Base-by-base conservation (phyloP, 2,113 vertebrate genomes). In the Sardina pilchardus region DNA sequence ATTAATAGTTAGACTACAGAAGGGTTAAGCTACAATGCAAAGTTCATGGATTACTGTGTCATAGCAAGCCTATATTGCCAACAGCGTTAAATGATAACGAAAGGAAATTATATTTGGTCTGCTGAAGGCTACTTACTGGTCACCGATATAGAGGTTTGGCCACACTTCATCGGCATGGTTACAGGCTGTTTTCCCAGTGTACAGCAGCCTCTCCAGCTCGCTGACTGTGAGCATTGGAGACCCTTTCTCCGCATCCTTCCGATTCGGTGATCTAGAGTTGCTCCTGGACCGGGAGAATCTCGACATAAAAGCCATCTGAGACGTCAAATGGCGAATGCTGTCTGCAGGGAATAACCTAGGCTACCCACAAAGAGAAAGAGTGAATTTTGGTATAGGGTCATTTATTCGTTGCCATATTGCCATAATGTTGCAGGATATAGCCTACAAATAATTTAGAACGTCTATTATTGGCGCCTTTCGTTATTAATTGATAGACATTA, bases 111-210 rank as follows among this genome's bases (percentile, higher is more conserved):
- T 30, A 71, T 71, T 71, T 30, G 26, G 39, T 14, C 4, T 19
- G 2, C 30, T 39, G 8, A 1, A 42, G 39, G 39, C 39, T 63
- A 96, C 97, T 82, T 90, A 99, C 97, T 99, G 98, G 85, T 99
- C 97, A n/a, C 98, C 98, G 1, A 99, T 96, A 90, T 97, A 99
- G 87, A 99, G 97, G 59, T 96, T 93, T 0, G 97, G 98, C 98
- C 97, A 99, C 87, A 99, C 98, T 91, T 99, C 96, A 14, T 99
- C 98, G 0, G 96, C 97, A 0, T 99, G 97, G 91, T 99, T 98
- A 80, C 97, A 97, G 87, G 97, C 96, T 0, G 97, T 97, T 85
- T 99, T 99, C 0, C 97, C 98, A 0, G 97, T 98, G 94, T 93
- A 99, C 0, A 99, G 95, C 6, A 99, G 92, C 91, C 97, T 90